Evolutionary conservation across 2,113 vertebrate genomes (phyloP).

Genomic region (Geothlypis trichas): DNA sequence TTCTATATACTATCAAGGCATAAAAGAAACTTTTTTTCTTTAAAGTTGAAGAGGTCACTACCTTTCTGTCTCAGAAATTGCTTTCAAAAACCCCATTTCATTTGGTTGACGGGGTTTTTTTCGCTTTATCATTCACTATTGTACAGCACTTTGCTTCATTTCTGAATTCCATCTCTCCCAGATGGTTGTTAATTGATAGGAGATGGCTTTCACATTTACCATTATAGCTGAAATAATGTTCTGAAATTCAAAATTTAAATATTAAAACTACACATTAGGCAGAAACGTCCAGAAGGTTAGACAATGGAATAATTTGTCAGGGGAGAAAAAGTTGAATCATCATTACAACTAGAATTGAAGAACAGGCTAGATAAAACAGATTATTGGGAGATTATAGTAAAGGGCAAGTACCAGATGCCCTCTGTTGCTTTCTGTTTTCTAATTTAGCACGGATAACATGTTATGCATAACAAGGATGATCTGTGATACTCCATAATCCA

Average conservation of each 20-base stretch:
- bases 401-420: slow-evolving; percentile 23
- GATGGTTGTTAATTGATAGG: slow-evolving; percentile 48
- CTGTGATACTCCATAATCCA: background rate
- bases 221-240: slow-evolving; percentile 43
- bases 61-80: background rate
- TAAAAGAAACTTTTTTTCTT: background rate
- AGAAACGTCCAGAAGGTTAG: slow-evolving; percentile 56
- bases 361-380: slow-evolving; percentile 18
- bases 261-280: slow-evolving; percentile 57
- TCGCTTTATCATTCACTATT: background rate
- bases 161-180: slow-evolving; percentile 32
- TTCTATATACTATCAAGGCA: background rate
- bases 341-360: slow-evolving; percentile 5
- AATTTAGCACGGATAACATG: background rate
- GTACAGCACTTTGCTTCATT: background rate
- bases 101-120: background rate
- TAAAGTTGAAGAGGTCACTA: background rate
- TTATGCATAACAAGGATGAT: background rate
- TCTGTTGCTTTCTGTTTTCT: slow-evolving; percentile 3
- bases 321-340: slow-evolving; percentile 28
- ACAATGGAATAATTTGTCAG: slow-evolving; percentile 56
- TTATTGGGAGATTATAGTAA: slow-evolving; percentile 27
- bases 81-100: background rate
- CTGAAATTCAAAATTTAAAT: slow-evolving; percentile 66
- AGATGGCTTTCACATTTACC: slow-evolving; percentile 48